These are phyloP conservation scores for Rhabdornis inornatus DNA, from an alignment of 2,113 vertebrate species.

Conservation along the genomic window DNA sequence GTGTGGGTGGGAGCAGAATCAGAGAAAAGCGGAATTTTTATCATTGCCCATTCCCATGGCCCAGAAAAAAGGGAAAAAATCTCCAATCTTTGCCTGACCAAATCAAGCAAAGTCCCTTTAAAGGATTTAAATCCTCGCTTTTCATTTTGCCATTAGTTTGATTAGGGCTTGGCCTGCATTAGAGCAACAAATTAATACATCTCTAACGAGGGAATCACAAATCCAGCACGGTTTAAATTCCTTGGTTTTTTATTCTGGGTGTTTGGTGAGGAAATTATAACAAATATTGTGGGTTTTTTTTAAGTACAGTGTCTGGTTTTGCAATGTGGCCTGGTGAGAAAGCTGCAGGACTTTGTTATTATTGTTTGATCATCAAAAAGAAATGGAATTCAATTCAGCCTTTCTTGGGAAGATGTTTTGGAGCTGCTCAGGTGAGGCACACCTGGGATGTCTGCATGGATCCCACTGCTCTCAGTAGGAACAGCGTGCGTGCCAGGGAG, in stretches of 20 bases:
- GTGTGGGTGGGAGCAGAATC: neutral
- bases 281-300: rapidly evolving
- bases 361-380: too few species aligned
- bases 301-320: neutral
- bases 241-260: neutral
- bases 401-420: neutral
- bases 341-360: neutral
- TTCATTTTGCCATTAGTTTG: conserved; percentile 24
- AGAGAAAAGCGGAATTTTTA: neutral
- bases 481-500: rapidly evolving
- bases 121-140: conserved; percentile 1
- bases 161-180: conserved; percentile 19
- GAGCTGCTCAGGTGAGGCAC: neutral
- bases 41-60: neutral
- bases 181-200: neutral
- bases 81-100: neutral
- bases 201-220: neutral
- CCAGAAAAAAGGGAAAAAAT: neutral
- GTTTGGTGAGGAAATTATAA: neutral
- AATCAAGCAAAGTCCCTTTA: neutral
- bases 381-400: rapidly evolving
- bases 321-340: neutral
- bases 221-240: neutral
- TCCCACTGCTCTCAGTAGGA: neutral
- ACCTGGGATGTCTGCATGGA: rapidly evolving